Percentiles rank a stretch among this genome's conserved stretches.
Conservation (phyloP, 2,888 invertebrate species). For the Pharmacophagus antenor region DNA sequence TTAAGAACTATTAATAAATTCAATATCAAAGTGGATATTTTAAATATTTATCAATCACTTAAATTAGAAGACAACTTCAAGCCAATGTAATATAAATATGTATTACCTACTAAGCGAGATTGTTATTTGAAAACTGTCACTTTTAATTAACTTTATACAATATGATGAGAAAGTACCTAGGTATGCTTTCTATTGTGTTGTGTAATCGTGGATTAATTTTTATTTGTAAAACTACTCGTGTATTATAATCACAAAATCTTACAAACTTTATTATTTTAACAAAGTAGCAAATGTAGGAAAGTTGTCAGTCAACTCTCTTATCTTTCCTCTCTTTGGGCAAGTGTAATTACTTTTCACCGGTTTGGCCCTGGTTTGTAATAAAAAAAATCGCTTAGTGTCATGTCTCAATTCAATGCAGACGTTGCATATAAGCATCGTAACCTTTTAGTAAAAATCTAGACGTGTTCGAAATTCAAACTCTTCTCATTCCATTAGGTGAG, state of each 20-base stretch:
- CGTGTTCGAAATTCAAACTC: constrained; percentile 36
- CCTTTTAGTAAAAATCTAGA: constrained; percentile 33
- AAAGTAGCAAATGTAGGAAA: constrained; percentile 27
- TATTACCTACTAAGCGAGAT: too few species aligned
- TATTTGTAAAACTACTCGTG: not conserved
- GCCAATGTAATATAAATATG: too few species aligned
- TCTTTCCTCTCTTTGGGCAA: constrained; percentile 15
- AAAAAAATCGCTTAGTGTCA: constrained; percentile 21
- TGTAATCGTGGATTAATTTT: too few species aligned
- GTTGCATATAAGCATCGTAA: constrained; percentile 8
- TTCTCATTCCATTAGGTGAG: constrained; percentile 48
- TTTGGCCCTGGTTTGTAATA: constrained; percentile 14
- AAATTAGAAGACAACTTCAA: too few species aligned
- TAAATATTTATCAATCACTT: too few species aligned
- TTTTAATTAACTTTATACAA: too few species aligned
- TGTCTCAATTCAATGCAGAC: not conserved
- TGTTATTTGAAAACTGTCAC: too few species aligned
- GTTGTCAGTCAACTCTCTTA: constrained; percentile 30
- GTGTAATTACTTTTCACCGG: constrained; percentile 27
- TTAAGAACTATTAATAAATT: too few species aligned
- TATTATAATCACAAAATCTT: not conserved
- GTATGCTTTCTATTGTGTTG: too few species aligned
- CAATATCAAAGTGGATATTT: too few species aligned
- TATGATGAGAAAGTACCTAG: too few species aligned
- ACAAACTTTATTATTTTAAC: not conserved